A percentile compares a stretch with the other conserved stretches of the same genome.
These are phyloP conservation scores for Mobula birostris DNA, from an alignment of 2,113 vertebrate genomes.

Conservation along the genomic window DNA sequence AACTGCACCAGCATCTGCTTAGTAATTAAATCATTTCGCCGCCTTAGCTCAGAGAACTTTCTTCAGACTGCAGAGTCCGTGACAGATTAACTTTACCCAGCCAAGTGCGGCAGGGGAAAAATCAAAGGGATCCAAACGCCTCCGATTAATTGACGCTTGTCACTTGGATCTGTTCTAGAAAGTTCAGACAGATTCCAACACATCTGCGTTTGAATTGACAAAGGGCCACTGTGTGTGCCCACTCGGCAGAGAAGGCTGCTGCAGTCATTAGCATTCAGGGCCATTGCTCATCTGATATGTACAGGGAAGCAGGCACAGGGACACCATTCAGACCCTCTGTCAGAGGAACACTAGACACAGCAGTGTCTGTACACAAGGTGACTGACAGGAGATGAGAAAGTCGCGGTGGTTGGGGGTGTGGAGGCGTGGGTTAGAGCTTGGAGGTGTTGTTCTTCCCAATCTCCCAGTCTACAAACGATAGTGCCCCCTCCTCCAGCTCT, in stretches of 20 bases:
- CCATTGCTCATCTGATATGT: background rate
- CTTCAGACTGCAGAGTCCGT: background rate
- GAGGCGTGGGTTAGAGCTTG: no score
- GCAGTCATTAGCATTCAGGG: background rate
- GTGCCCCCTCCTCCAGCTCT: no score
- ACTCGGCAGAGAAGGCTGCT: background rate
- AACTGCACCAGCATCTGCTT: conserved; percentile 23
- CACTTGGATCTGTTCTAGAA: background rate
- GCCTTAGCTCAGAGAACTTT: background rate
- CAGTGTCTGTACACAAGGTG: no score
- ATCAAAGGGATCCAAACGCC: background rate
- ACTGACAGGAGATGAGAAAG: no score
- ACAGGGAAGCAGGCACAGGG: background rate
- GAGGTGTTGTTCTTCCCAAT: no score
- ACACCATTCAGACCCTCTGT: background rate
- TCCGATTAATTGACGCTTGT: background rate
- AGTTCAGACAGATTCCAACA: background rate
- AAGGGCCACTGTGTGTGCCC: background rate
- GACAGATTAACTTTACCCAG: conserved; percentile 24
- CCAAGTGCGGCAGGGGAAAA: no score
- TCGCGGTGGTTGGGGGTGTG: no score
- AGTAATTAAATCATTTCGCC: background rate
- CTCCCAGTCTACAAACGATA: no score
- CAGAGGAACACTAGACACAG: no score
- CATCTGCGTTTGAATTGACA: conserved; percentile 24